Conservation (phyloP, 2,888 invertebrate species). For the Synanthedon vespiformis region DNA sequence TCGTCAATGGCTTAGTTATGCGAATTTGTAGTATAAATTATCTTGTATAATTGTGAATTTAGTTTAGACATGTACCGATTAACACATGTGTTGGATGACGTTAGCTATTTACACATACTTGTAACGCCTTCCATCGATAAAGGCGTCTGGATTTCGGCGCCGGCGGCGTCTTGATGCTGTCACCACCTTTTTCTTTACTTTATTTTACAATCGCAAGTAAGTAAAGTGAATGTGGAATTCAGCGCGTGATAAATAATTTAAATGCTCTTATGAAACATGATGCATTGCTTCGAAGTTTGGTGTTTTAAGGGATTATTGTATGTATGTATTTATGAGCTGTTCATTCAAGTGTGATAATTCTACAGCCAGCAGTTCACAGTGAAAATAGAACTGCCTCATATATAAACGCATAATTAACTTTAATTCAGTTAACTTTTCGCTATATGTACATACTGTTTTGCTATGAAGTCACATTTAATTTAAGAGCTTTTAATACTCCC, state of each 20-base stretch:
- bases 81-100: conserved; percentile 9
- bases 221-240: not conserved
- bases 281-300: not conserved
- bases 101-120: conserved; percentile 6
- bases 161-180: conserved; percentile 1
- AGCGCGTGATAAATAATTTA: not conserved
- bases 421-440: no score
- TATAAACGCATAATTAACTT: no score
- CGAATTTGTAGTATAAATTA: not conserved
- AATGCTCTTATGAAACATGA: not conserved
- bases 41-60: not conserved
- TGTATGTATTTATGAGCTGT: no score
- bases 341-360: no score
- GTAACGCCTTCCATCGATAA: not conserved
- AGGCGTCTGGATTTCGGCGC: conserved; percentile 1
- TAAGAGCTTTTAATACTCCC: no score
- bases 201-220: not conserved
- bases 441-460: no score
- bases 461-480: no score
- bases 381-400: no score
- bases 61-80: conserved; percentile 4
- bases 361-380: no score
- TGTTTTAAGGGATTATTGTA: not conserved
- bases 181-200: not conserved
- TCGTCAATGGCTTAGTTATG: not conserved